phyloP scores from a whole-genome alignment of 2,888 invertebrate species.

The Ennomos quercinarius region DNA sequence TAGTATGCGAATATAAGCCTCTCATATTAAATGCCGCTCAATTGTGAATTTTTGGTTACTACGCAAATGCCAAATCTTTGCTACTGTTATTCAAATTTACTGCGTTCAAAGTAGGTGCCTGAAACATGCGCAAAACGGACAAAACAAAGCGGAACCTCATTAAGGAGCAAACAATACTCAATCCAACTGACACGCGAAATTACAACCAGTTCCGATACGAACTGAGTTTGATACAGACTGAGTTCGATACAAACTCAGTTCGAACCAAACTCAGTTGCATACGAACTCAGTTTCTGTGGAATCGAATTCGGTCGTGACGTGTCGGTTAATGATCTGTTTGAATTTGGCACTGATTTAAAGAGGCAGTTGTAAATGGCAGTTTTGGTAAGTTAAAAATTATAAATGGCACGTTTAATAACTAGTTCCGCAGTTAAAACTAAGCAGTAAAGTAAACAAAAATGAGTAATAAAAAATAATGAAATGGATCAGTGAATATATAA shows the following conservation, averaged over 20 bases:
- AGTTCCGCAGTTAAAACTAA: too few species aligned
- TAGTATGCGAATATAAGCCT: too few species aligned
- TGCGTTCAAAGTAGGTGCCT: conserved; percentile 11
- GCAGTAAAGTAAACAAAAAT: too few species aligned
- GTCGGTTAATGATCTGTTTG: conserved; percentile 14
- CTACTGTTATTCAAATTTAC: conserved; percentile 8
- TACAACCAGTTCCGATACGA: conserved; percentile 42
- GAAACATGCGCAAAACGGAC: conserved; percentile 28
- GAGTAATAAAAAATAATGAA: too few species aligned
- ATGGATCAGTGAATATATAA: too few species aligned
- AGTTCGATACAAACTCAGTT: conserved; percentile 7
- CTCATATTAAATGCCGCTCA: too few species aligned
- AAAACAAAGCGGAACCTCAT: conserved; percentile 50
- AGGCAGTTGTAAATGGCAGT: too few species aligned
- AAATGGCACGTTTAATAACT: too few species aligned
- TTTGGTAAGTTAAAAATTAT: too few species aligned
- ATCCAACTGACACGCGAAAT: conserved; percentile 50
- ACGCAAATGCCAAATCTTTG: not conserved
- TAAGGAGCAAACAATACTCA: conserved; percentile 54
- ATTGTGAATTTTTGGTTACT: too few species aligned
- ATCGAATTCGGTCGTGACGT: not conserved
- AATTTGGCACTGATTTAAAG: too few species aligned
- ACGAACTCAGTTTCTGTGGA: conserved; percentile 4
- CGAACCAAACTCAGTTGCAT: not conserved
- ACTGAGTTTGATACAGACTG: conserved; percentile 13